Evolutionary conservation across 2,888 invertebrate genomes (phyloP), one percentile per base, ranked within the genome.

Genomic region (Perithous albicinctus): DNA sequence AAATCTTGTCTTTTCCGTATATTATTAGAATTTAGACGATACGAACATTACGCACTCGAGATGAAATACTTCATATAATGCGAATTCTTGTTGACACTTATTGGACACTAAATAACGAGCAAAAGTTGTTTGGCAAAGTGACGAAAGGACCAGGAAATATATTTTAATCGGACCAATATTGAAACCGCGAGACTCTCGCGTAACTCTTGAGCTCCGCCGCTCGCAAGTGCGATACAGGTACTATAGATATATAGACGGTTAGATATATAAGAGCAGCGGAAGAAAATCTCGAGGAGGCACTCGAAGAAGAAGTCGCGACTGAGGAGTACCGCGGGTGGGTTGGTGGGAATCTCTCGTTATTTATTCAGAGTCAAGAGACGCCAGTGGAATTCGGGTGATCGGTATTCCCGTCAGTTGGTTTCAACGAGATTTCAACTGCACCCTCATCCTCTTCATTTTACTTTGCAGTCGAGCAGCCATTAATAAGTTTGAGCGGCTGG

Each of bases 401-500:
- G 64, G 64, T 56, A 78, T 69, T 64, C 70, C 66, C 56, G 59
- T 48, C 56, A 32, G 64, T 51, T 64, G 41, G 41, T 6, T 41
- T 72, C 48, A 41, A 38, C 38, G 41, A 48, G 69, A 66, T 75
- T 66, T 74, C 82, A 75, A 70, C 75, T 51, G 54, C 54, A 70
- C 77, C 64, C 75, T 26, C 56, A 20, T 66, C 69, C 38, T 12
- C 73, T 15, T 72, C 54, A 54, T 54, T 59, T 46, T 35, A 46
- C 20, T 67, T 46, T 12, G 35, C 63, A 66, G 41, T 32, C 46
- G 64, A 64, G 46, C 64, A 66, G 66, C 82, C 82, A 82, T 82
- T 82, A 80, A 77, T 82, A 82, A 82, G 82, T 78, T 82, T 66
- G 78, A 72, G 70, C 70, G 51, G 70, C 74, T 70, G 74, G 74